Evolutionary conservation across 2,797 vertebrate species (phyloP).

Genomic region (Denticeps clupeoides): DNA sequence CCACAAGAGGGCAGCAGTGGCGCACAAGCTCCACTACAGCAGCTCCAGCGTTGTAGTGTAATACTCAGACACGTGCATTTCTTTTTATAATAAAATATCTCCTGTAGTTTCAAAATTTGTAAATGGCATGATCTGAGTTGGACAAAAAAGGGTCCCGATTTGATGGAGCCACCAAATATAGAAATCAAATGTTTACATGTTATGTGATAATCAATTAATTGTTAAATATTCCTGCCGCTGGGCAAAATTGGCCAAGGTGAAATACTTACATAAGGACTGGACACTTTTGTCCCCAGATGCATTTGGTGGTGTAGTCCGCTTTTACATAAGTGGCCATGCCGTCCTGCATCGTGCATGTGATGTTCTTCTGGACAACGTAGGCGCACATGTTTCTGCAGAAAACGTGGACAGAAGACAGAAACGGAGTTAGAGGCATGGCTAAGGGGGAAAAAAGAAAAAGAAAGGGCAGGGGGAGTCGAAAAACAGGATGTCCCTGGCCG

Average conservation of each 20-base stretch:
- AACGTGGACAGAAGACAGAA: too few species aligned
- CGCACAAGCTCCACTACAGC: not conserved
- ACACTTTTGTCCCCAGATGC: conserved; percentile 93
- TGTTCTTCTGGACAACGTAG: conserved; percentile 85
- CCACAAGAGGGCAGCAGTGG: conserved; percentile 50
- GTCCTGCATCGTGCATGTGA: conserved; percentile 85
- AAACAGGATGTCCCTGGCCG: not conserved
- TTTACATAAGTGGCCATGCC: conserved; percentile 80
- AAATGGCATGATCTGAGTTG: too few species aligned
- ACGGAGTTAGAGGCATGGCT: not conserved
- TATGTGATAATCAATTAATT: too few species aligned
- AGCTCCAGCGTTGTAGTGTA: too few species aligned
- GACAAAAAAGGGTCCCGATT: too few species aligned
- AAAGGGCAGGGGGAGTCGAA: not conserved
- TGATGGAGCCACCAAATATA: too few species aligned
- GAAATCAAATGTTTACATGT: too few species aligned
- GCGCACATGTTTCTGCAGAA: conserved; percentile 83
- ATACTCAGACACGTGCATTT: too few species aligned
- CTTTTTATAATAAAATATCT: too few species aligned
- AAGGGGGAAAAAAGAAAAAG: not conserved
- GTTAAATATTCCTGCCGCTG: too few species aligned
- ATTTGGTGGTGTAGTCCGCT: conserved; percentile 86
- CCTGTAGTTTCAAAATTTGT: too few species aligned
- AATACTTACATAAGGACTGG: conserved; percentile 78
- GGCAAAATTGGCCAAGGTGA: too few species aligned